Conservation (phyloP, 2,113 vertebrate species). For the Capricornis sumatraensis region DNA sequence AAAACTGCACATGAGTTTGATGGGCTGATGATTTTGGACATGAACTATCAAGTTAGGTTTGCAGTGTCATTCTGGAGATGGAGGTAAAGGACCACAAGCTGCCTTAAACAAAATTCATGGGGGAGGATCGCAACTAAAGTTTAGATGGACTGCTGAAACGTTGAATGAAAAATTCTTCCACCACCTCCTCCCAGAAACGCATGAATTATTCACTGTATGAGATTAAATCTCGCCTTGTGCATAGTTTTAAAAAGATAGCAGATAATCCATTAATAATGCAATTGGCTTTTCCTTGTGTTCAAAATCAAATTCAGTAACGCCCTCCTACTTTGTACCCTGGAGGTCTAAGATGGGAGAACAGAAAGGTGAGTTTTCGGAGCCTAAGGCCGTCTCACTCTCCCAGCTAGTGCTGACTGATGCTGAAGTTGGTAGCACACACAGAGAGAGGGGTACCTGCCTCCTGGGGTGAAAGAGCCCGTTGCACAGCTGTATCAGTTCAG, state of each 20-base stretch:
- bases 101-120: not conserved
- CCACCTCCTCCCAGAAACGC: not conserved
- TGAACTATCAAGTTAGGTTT: conserved; percentile 1
- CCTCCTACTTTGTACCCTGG: not conserved
- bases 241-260: not conserved
- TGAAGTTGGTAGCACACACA: not conserved
- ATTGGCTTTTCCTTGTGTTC: not conserved
- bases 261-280: not conserved
- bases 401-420: not conserved
- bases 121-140: not conserved
- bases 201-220: not conserved
- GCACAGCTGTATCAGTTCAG: accelerated
- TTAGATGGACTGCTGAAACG: not conserved
- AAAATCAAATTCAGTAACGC: not conserved
- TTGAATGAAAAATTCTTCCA: not conserved
- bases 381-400: not conserved
- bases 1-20: not conserved
- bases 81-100: conserved; percentile 28
- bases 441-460: not conserved
- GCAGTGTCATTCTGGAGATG: conserved; percentile 47
- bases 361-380: not conserved
- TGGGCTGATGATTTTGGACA: not conserved
- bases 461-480: not conserved
- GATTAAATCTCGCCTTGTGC: not conserved
- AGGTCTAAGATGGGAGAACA: not conserved